Evolutionary conservation across 2,797 vertebrate genomes (phyloP).

Genomic region (Pangasius sanitwongsei): DNA sequence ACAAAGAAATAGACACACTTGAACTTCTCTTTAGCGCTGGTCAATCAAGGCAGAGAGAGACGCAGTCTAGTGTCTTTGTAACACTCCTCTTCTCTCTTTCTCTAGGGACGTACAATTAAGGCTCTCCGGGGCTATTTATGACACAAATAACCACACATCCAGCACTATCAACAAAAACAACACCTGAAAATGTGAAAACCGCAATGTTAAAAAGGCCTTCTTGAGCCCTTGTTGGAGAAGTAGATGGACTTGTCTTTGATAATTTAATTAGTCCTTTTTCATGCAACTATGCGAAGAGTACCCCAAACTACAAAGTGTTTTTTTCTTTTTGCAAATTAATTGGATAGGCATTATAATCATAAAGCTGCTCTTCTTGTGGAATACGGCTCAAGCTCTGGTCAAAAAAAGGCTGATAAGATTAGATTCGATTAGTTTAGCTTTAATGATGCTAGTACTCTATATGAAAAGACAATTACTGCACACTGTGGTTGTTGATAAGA

Average conservation of each 20-base stretch:
- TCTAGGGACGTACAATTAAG: constrained; percentile 52
- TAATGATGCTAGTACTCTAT: constrained; percentile 12
- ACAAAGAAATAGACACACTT: constrained; percentile 74
- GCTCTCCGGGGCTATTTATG: constrained; percentile 49
- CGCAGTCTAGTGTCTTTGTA: constrained; percentile 70
- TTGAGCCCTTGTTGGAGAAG: constrained; percentile 32
- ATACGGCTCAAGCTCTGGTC: background rate
- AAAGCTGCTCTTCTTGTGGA: constrained; percentile 43
- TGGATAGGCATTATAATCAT: constrained; percentile 38
- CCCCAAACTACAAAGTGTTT: constrained; percentile 44
- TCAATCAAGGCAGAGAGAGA: constrained; percentile 64
- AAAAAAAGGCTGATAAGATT: constrained; percentile 2
- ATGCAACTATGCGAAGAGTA: constrained; percentile 48
- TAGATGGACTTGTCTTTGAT: constrained; percentile 42
- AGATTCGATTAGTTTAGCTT: constrained; percentile 30
- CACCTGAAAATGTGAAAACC: constrained; percentile 48
- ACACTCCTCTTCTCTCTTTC: constrained; percentile 65
- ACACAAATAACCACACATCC: constrained; percentile 50
- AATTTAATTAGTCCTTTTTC: constrained; percentile 54
- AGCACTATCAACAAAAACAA: constrained; percentile 59
- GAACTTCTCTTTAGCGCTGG: constrained; percentile 69
- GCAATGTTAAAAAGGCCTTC: constrained; percentile 37
- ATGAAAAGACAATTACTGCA: constrained; percentile 26
- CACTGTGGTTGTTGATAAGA: background rate
- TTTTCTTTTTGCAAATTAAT: constrained; percentile 51